Conservation (phyloP, 2,797 vertebrate species). For the Bovichtus diacanthus region DNA sequence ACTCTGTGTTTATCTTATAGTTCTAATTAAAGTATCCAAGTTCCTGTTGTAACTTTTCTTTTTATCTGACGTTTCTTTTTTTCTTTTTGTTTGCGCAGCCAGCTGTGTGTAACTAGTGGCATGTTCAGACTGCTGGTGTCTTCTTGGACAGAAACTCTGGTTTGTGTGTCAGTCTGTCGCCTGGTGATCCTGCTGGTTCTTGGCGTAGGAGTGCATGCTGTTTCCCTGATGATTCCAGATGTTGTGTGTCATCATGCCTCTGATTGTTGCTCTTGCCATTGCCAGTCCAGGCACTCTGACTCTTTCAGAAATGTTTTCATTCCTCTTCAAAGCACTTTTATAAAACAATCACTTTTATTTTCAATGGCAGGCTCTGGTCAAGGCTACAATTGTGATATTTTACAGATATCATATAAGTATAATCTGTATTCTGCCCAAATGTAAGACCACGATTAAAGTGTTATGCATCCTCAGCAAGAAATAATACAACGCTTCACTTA, state of each 20-base stretch:
- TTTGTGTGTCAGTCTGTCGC: conserved; percentile 40
- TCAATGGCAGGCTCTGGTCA: neutral
- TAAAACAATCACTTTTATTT: neutral
- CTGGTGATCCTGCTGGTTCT: conserved; percentile 48
- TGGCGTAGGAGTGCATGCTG: conserved; percentile 52
- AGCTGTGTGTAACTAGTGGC: conserved; percentile 9
- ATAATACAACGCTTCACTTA: neutral
- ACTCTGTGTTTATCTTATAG: neutral
- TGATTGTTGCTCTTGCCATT: conserved; percentile 32
- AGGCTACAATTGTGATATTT: conserved; percentile 4
- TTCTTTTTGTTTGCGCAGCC: conserved; percentile 21
- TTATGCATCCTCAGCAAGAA: neutral
- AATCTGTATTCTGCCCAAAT: neutral
- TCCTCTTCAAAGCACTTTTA: conserved; percentile 23
- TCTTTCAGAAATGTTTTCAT: conserved; percentile 34
- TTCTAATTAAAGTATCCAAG: neutral
- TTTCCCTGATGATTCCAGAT: conserved; percentile 70
- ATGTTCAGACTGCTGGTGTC: conserved; percentile 18
- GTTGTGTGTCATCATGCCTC: conserved; percentile 57
- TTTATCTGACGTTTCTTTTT: conserved; percentile 34
- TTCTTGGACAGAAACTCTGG: conserved; percentile 18
- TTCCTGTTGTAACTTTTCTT: conserved; percentile 15
- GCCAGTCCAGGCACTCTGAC: conserved; percentile 13
- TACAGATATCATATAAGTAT: neutral
- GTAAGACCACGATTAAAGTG: neutral